Conservation (phyloP, 2,888 invertebrate genomes). For the Onchidella celtica region DNA sequence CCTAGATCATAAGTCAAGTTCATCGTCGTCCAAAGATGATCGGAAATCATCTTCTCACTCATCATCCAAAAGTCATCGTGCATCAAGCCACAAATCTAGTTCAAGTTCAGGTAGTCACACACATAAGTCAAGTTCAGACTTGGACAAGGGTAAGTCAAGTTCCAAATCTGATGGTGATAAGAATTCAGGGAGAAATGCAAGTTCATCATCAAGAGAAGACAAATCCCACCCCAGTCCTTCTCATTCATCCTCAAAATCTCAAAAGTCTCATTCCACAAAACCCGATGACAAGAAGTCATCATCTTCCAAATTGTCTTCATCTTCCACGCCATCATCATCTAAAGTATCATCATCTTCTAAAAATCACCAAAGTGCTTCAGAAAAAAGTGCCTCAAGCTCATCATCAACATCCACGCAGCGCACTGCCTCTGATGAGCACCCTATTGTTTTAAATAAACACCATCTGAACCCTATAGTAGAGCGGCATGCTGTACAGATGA, state of each 20-base stretch:
- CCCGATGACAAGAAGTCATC: neutral
- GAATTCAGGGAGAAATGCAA: constrained; percentile 5
- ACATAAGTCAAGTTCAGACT: constrained; percentile 12
- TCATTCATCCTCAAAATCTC: constrained; percentile 8
- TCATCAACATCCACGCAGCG: neutral
- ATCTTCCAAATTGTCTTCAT: neutral
- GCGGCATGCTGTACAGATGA: constrained; percentile 22
- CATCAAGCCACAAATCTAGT: constrained; percentile 3
- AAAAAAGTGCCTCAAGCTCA: constrained; percentile 12
- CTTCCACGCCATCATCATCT: neutral
- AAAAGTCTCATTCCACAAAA: neutral
- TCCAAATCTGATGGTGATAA: constrained; percentile 7
- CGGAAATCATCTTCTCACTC: constrained; percentile 1
- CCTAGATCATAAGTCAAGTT: constrained; percentile 11
- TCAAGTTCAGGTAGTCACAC: neutral
- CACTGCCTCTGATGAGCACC: constrained; percentile 13
- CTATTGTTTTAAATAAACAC: constrained; percentile 35
- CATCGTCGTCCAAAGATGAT: neutral
- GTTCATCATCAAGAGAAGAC: neutral
- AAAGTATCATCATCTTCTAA: neutral
- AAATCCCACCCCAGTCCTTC: neutral
- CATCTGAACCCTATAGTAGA: constrained; percentile 50
- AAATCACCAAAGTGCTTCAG: neutral
- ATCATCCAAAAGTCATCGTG: neutral
- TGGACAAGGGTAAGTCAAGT: neutral